A percentile compares a stretch with the other conserved stretches of the same genome.
phyloP scores from a whole-genome alignment of 2,888 invertebrate species.

The Idaea dimidiata region DNA sequence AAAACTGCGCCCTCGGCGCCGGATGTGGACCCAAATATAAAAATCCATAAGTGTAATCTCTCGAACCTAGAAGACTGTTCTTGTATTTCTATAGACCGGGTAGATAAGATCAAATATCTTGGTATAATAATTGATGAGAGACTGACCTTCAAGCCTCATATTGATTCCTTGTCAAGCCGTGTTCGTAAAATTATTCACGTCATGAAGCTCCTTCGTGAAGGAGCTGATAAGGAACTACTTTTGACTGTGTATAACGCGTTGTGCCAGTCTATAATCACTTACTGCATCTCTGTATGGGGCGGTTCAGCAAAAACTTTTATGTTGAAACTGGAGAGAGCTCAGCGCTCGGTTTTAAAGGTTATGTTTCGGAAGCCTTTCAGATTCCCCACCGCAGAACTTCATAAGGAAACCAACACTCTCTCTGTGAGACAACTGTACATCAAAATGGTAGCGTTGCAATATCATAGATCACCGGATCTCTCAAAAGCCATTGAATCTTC shows the following conservation, averaged over 20 bases:
- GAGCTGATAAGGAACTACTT: not conserved
- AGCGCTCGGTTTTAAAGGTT: conserved; percentile 1
- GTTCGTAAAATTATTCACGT: not conserved
- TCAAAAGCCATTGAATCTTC: too few species aligned
- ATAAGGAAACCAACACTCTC: not conserved
- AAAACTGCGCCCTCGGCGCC: too few species aligned
- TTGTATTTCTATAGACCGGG: too few species aligned
- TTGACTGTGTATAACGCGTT: not conserved
- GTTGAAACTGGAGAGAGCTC: conserved; percentile 1
- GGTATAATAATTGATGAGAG: too few species aligned
- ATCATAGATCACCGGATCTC: too few species aligned
- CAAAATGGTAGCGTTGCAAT: not conserved
- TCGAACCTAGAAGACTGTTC: too few species aligned
- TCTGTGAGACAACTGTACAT: not conserved
- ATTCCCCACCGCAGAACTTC: not conserved
- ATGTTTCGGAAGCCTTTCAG: conserved; percentile 1
- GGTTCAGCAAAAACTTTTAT: not conserved
- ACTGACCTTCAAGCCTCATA: too few species aligned
- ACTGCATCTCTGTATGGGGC: conserved; percentile 1
- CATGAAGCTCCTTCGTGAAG: not conserved
- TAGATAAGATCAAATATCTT: too few species aligned
- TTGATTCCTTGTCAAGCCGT: not conserved
- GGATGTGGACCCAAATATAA: too few species aligned
- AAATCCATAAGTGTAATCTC: too few species aligned
- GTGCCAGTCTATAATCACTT: not conserved